Percentiles rank a stretch among this genome's conserved stretches.
phyloP scores from a whole-genome alignment of 2,113 vertebrate species.

The Gadus chalcogrammus region DNA sequence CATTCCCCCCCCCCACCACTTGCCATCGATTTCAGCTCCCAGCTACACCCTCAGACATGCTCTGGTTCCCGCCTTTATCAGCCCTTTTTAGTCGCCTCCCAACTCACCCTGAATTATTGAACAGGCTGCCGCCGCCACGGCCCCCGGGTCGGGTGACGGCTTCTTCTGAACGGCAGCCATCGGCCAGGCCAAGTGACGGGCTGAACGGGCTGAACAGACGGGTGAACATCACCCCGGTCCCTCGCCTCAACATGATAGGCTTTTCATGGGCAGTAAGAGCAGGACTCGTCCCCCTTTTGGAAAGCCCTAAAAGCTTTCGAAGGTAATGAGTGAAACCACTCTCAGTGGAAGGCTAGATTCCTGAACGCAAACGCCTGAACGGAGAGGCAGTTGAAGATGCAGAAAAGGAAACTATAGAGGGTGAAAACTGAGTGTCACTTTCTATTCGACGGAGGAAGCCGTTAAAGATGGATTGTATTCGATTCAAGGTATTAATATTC shows the following conservation, averaged over 20 bases:
- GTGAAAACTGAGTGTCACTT: not conserved
- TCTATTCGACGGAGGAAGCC: no score
- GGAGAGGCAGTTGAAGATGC: not conserved
- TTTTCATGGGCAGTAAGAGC: slow-evolving; percentile 24
- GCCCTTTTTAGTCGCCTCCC: slow-evolving; percentile 65
- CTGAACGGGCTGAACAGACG: slow-evolving; percentile 24
- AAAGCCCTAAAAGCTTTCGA: slow-evolving; percentile 22
- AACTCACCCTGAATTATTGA: slow-evolving; percentile 74
- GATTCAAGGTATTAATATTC: not conserved
- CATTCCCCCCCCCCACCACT: slow-evolving; percentile 57
- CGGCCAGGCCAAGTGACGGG: slow-evolving; percentile 19
- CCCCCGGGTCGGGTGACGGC: slow-evolving; percentile 60
- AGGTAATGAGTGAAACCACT: slow-evolving; percentile 4
- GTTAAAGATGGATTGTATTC: no score
- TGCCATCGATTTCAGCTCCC: slow-evolving; percentile 73
- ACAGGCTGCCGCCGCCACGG: slow-evolving; percentile 58
- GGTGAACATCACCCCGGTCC: slow-evolving; percentile 51
- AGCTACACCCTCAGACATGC: slow-evolving; percentile 64
- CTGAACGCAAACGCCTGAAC: not conserved
- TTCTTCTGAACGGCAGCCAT: slow-evolving; percentile 40
- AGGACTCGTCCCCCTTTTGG: slow-evolving; percentile 24
- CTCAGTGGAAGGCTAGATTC: not conserved
- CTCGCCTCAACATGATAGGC: slow-evolving; percentile 23
- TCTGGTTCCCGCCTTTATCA: slow-evolving; percentile 64
- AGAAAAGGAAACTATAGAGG: not conserved